Base-by-base conservation (phyloP, 2,113 vertebrate species). In the Odobenus rosmarus region DNA sequence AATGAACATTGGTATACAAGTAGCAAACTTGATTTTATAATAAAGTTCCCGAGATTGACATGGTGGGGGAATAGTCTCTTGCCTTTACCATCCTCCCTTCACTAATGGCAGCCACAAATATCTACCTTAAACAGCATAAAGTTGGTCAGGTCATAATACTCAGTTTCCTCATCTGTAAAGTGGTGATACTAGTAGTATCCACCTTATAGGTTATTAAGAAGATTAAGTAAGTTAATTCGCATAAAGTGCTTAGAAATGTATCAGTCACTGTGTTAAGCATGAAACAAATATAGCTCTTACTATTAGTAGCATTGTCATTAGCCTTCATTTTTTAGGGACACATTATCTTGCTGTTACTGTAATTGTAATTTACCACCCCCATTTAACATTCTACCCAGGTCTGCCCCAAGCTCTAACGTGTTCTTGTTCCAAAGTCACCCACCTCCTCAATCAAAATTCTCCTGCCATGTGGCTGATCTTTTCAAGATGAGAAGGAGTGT, bases 231-330 rank as follows among this genome's bases (percentile, higher is more conserved):
- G 11, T 92, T 84, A 77, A 59, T 89, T 90, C 21, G 46, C 9
- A 49, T 86, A 33, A 92, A 55, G 51, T 76, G 3, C 24, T 74
- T 81, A 77, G 71, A 93, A 91, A 91, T 36, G 1, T 51, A 31
- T 96, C 61, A 69, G 42, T 96, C n/a, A 93, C n/a, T 55, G 1
- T 61, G 14, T 62, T 62, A 81, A 76, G 24, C 46, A 59, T 92
- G 95, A 69, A 95, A 92, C 55, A 95, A 95, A 90, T 88, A 79
- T 4, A 91, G 31, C 28, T 80, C 24, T 93, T 53, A 69, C 18
- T 89, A 71, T 86, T 64, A 72, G 81, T 90, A 71, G n/a, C 31
- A 2, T 94, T 31, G 71, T n/a, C n/a, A 76, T n/a, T 14, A 86
- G 82, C 28, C 33, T 95, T 39, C 33, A 90, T 90, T 18, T 87